Base-by-base conservation (phyloP, 2,113 vertebrate genomes). In the Craseonycteris thonglongyai region DNA sequence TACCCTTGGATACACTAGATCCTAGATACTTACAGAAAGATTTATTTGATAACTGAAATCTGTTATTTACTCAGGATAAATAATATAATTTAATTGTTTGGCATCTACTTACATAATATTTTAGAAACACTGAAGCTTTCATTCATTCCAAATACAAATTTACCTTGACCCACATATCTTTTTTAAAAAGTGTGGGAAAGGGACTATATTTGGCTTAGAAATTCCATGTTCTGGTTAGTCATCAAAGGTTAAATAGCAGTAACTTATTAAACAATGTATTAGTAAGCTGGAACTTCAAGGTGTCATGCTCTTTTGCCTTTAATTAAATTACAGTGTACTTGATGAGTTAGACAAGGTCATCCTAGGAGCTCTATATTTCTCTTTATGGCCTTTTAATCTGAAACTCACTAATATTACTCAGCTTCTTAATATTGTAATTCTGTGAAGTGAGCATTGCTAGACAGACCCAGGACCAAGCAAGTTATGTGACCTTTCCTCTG, bases 191-290 rank as follows among this genome's bases (percentile, higher is more conserved):
- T n/a, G n/a, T n/a, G n/a, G n/a, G n/a, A n/a, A n/a, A n/a, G n/a
- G n/a, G n/a, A n/a, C 7, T 59, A 47, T 45, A 26, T 72, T 33
- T 51, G 35, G 12, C 71, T 90, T 90, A 80, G 19, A 84, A 88
- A 83, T 59, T 59, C 3, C 51, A 75, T 38, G 12, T 45, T 76
- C 40, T 6, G 0, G 38, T 78, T 79, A 21, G 38, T 93, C 15
- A 15, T 93, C 42, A 87, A 75, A 90, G 51, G 42, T 87, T 90
- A 85, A 90, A 85, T 47, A 45, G 13, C 61, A 58, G 26, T 45
- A 58, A 88, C 42, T 89, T 94, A 87, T 93, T 92, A 90, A 97
- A 81, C 59, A 80, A 49, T 66, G 28, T 33, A 61, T 56, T 84
- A 54, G 75, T 13, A 71, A 65, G 54, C 18, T 75, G 42, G 38